Conservation (phyloP, 2,888 invertebrate species). For the Acrocera orbiculus region DNA sequence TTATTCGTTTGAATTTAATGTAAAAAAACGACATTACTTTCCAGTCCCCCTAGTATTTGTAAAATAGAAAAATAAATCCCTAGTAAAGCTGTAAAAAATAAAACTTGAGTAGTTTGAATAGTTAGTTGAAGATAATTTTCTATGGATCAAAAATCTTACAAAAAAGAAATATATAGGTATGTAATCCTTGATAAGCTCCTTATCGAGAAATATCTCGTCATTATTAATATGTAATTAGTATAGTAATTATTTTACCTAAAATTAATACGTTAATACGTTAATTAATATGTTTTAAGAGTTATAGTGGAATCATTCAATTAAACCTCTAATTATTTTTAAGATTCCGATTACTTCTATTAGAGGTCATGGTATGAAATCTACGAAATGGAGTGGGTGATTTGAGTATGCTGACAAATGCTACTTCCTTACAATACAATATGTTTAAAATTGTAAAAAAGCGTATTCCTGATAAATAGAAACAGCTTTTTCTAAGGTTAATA, state of each 20-base stretch:
- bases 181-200: slow-evolving; percentile 46
- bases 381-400: slow-evolving; percentile 48
- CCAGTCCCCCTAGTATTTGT: slow-evolving; percentile 48
- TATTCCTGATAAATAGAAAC: slow-evolving; percentile 42
- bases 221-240: slow-evolving; percentile 44
- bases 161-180: slow-evolving; percentile 41
- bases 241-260: slow-evolving; percentile 29
- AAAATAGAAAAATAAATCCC: slow-evolving; percentile 47
- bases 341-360: slow-evolving; percentile 40
- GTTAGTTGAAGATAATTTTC: slow-evolving; percentile 34
- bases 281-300: too few species aligned
- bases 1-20: too few species aligned
- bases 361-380: slow-evolving; percentile 47
- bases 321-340: slow-evolving; percentile 37
- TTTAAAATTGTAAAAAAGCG: slow-evolving; percentile 43
- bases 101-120: slow-evolving; percentile 34
- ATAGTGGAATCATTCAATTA: slow-evolving; percentile 45
- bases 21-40: too few species aligned
- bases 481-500: slow-evolving; percentile 35
- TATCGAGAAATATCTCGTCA: slow-evolving; percentile 53
- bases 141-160: slow-evolving; percentile 33
- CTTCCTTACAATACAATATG: slow-evolving; percentile 50
- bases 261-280: slow-evolving; percentile 36
- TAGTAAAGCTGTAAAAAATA: slow-evolving; percentile 38
- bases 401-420: slow-evolving; percentile 35